These are phyloP conservation scores for Rhadina sibilatrix DNA, from an alignment of 2,113 vertebrate species.

Conservation along the genomic window DNA sequence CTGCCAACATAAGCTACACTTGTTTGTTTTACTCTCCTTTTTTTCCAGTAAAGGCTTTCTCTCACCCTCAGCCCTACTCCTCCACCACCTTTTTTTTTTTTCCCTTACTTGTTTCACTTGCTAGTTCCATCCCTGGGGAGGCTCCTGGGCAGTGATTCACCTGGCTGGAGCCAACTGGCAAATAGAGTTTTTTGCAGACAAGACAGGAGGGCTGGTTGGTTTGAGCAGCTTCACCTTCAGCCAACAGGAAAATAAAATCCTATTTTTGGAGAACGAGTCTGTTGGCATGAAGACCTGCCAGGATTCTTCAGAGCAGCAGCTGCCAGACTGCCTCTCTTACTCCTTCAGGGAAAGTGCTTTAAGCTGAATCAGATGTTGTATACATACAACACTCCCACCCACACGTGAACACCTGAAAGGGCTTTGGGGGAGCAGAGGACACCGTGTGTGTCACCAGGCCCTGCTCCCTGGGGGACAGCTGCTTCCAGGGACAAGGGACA, in stretches of 20 bases:
- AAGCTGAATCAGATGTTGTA: constrained; percentile 60
- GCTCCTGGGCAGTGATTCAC: constrained; percentile 46
- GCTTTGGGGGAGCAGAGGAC: not conserved
- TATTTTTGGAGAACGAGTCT: constrained; percentile 74
- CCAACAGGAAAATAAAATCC: constrained; percentile 76
- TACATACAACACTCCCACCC: constrained; percentile 3
- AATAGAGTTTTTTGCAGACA: constrained; percentile 57
- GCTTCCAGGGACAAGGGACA: not conserved
- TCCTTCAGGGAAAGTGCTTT: constrained; percentile 47
- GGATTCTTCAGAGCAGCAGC: constrained; percentile 47
- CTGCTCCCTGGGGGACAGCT: not conserved
- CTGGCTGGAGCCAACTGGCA: constrained; percentile 64
- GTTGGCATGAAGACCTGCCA: constrained; percentile 49
- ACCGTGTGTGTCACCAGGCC: accelerated
- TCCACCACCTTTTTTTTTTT: not conserved
- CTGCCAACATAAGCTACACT: constrained; percentile 51
- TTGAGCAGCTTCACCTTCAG: constrained; percentile 54
- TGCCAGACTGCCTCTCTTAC: constrained; percentile 68
- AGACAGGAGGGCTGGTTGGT: constrained; percentile 57
- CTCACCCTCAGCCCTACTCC: not conserved
- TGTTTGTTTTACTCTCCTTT: constrained; percentile 46
- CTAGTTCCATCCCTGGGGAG: constrained; percentile 26
- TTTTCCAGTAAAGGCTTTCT: constrained; percentile 27
- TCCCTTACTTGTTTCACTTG: constrained; percentile 32
- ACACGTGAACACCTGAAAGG: not conserved